Conservation (phyloP, 2,797 vertebrate species). For the Sternotherus odoratus region DNA sequence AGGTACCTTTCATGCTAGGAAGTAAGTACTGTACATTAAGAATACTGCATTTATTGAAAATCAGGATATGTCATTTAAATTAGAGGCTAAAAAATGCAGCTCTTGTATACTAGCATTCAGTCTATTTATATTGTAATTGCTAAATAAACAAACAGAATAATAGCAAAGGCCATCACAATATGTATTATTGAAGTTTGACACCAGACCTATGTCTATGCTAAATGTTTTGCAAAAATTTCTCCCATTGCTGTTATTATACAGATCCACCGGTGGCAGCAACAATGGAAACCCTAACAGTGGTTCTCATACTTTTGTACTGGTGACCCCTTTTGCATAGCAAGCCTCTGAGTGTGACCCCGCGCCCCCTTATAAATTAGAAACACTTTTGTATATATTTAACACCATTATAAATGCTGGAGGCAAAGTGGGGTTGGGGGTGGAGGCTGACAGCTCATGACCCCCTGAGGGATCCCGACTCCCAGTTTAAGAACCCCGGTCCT, state of each 20-base stretch:
- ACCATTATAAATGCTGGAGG: too few species aligned
- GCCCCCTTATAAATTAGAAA: too few species aligned
- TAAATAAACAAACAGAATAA: background rate
- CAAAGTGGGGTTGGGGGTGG: too few species aligned
- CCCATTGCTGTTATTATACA: background rate
- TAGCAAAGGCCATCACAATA: background rate
- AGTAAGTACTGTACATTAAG: background rate
- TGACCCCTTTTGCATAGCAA: too few species aligned
- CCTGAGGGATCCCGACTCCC: too few species aligned
- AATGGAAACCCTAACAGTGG: background rate
- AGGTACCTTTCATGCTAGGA: background rate
- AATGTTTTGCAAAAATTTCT: too few species aligned
- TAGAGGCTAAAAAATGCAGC: background rate
- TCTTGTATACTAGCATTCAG: rapidly evolving
- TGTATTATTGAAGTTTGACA: background rate
- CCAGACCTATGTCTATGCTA: background rate
- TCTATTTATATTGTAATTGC: background rate
- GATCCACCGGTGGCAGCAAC: background rate
- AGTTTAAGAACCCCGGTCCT: too few species aligned
- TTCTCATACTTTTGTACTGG: too few species aligned
- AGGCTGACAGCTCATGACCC: too few species aligned
- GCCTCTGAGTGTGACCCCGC: too few species aligned
- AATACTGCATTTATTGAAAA: rapidly evolving
- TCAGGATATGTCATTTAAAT: rapidly evolving
- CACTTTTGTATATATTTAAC: too few species aligned